Percentiles rank a stretch among this genome's conserved stretches.
phyloP scores from a whole-genome alignment of 2,888 invertebrate genomes.

The Agrypnus murinus region DNA sequence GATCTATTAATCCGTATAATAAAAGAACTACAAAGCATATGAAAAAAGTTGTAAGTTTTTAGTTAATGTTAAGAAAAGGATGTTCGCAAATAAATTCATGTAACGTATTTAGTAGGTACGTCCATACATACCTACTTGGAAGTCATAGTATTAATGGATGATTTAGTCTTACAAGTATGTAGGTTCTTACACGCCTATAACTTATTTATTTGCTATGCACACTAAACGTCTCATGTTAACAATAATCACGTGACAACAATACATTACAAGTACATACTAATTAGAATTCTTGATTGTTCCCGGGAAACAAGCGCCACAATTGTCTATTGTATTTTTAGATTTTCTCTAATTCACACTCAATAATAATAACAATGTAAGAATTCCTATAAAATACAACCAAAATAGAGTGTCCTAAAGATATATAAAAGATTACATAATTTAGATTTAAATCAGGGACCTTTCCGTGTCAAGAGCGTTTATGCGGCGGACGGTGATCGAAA shows the following conservation, averaged over 20 bases:
- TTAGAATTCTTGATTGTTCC: conserved; percentile 47
- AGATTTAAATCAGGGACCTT: no score
- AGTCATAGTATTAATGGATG: conserved; percentile 26
- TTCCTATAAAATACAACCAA: no score
- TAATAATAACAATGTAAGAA: background rate
- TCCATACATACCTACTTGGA: no score
- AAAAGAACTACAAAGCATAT: no score
- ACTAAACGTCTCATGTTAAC: conserved; percentile 57
- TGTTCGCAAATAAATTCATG: no score
- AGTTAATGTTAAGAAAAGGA: no score
- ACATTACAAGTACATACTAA: conserved; percentile 50
- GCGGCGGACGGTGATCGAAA: background rate
- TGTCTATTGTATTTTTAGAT: conserved; percentile 17
- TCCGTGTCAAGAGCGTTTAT: no score
- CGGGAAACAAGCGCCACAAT: conserved; percentile 23
- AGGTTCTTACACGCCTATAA: conserved; percentile 44
- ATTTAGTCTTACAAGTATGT: conserved; percentile 42
- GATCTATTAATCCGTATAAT: no score
- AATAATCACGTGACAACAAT: conserved; percentile 53
- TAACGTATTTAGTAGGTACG: no score
- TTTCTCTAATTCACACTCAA: conserved; percentile 9
- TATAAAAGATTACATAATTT: no score
- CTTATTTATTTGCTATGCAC: conserved; percentile 56
- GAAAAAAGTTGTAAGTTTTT: no score
- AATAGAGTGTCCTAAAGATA: background rate